Evolutionary conservation across 2,797 vertebrate species (phyloP), one percentile per base, ranked within the genome.

Genomic region (Graptemys geographica): DNA sequence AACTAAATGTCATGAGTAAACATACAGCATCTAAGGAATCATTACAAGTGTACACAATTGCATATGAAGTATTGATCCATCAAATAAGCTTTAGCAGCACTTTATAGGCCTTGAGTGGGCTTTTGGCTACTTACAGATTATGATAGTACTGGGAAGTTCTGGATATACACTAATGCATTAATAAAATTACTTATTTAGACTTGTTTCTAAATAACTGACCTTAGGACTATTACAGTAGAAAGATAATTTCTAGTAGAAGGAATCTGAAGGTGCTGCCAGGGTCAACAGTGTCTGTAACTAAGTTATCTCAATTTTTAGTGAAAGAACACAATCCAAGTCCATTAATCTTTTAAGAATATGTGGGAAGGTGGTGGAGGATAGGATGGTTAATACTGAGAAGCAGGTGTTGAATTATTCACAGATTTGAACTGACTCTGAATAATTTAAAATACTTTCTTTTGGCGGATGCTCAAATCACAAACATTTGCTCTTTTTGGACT

Each of bases 151-250:
- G 56, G 56, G 49, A 91, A 94, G 53, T 33, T 23, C 8, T 97
- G 86, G 52, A 80, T 27, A 83, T 85, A 85, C 13, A 81, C 31
- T 47, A 87, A 95, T 62, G 81, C 47, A 49, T 80, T 79, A 90
- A 90, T 95, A 86, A 95, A 83, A 95, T 86, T 85, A 88, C 57
- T 79, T 56, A 31, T 95, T 85, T 49, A 72, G 12, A 83, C 86
- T 15, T 65, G n/a, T 72, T 78, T 92, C 79, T 65, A 59, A 86
- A 92, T 4, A 90, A 88, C 23, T 79, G 41, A 81, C 81, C 21
- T 78, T 57, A 90, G 69, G 37, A 90, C 33, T 79, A 3, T 65
- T 85, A 51, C 69, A 18, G n/a, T 18, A 84, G 11, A 94, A 92
- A 94, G 28, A 88, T 16, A 83, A 15, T n/a, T 87, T 92, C 78